phyloP scores from a whole-genome alignment of 1,140 invertebrate genomes.

The Cherax quadricarinatus region DNA sequence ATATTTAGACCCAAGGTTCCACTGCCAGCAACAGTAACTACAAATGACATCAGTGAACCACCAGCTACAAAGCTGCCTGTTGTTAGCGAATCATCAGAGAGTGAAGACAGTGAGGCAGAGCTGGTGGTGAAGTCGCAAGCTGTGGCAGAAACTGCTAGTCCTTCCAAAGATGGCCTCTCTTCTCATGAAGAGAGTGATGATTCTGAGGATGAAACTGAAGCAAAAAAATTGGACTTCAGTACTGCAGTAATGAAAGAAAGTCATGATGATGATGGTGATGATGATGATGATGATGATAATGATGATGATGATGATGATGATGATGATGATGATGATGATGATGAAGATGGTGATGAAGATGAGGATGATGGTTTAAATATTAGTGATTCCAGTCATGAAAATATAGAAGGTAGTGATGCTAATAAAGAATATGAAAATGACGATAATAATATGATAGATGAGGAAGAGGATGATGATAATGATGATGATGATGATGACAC shows the following conservation, averaged over 20 bases:
- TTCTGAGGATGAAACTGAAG: background rate
- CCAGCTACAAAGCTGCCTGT: background rate
- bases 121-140: background rate
- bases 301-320: background rate
- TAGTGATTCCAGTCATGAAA: conserved; percentile 12
- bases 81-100: background rate
- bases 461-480: background rate
- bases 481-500: conserved; percentile 30
- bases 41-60: conserved; percentile 1
- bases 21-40: background rate
- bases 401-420: background rate
- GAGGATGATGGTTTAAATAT: conserved; percentile 2
- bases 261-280: background rate
- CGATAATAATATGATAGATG: background rate
- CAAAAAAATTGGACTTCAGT: background rate
- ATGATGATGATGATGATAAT: background rate
- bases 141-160: background rate
- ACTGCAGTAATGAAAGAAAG: background rate
- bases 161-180: background rate
- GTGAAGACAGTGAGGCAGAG: conserved; percentile 3
- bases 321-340: background rate
- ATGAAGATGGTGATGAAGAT: background rate
- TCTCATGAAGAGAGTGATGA: conserved; percentile 30
- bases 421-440: conserved; percentile 1
- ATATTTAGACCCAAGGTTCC: background rate